These are phyloP conservation scores for Tanytarsus gracilentus DNA, from an alignment of 2,888 invertebrate species.

Conservation along the genomic window DNA sequence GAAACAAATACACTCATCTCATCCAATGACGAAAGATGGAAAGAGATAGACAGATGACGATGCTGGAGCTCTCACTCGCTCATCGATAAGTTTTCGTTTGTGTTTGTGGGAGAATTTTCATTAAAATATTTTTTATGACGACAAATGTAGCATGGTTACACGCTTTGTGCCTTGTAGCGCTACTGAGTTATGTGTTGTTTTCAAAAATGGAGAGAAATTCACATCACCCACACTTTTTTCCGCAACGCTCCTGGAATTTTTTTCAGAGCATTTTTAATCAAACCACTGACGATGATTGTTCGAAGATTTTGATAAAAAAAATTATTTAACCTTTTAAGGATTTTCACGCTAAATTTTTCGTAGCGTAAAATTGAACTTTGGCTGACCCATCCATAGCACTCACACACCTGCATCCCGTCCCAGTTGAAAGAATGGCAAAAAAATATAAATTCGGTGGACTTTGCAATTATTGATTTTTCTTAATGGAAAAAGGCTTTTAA, in stretches of 20 bases:
- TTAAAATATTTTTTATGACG: conserved; percentile 1
- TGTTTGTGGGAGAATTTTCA: background rate
- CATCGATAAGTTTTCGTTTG: too few relatives aligned
- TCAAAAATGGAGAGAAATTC: conserved; percentile 25
- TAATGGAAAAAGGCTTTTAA: conserved; percentile 26
- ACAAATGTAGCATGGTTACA: background rate
- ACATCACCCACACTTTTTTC: conserved; percentile 12
- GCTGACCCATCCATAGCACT: too few relatives aligned
- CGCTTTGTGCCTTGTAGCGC: background rate
- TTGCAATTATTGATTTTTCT: conserved; percentile 23
- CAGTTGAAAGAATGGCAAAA: background rate
- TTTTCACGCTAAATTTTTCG: background rate
- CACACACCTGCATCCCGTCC: background rate
- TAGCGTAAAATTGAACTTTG: background rate
- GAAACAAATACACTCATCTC: too few relatives aligned
- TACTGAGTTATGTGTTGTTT: too few relatives aligned
- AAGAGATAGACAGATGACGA: too few relatives aligned
- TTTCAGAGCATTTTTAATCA: too few relatives aligned
- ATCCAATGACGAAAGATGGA: too few relatives aligned
- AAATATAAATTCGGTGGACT: conserved; percentile 1
- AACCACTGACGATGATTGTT: too few relatives aligned
- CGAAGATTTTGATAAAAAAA: background rate
- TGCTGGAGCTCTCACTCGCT: too few relatives aligned
- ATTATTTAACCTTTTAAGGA: conserved; percentile 28
- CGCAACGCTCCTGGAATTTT: too few relatives aligned